A percentile compares a stretch with the other conserved stretches of the same genome.
Conservation (phyloP, 1,140 invertebrate genomes). For the Drosophila pseudoananassae region DNA sequence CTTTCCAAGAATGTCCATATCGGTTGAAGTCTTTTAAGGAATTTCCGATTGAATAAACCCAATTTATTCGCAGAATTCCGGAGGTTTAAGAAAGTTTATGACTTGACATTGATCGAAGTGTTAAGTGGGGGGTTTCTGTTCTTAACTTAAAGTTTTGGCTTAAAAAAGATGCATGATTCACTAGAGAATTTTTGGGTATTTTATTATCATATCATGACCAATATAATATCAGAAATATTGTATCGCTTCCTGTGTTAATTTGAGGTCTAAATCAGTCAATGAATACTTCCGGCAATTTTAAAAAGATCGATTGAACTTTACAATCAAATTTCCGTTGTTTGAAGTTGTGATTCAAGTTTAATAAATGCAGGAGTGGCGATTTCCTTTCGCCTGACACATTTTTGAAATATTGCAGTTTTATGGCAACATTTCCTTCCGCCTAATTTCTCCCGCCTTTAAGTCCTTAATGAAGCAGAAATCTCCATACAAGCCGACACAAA, state of each 20-base stretch:
- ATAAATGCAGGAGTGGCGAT: not conserved
- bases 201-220: not conserved
- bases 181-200: not conserved
- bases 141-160: not conserved
- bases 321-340: not conserved
- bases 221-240: not conserved
- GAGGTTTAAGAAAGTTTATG: slow-evolving; percentile 22
- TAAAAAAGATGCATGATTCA: not conserved
- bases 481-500: slow-evolving; percentile 50
- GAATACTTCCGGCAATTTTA: not conserved
- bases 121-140: not conserved
- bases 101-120: slow-evolving; percentile 11
- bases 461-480: slow-evolving; percentile 47
- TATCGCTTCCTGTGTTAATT: slow-evolving; percentile 9
- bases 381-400: slow-evolving; percentile 16
- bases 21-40: not conserved
- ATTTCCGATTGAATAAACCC: slow-evolving; percentile 6
- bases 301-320: not conserved
- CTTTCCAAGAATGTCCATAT: slow-evolving; percentile 27
- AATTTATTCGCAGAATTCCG: slow-evolving; percentile 14
- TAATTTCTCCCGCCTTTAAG: slow-evolving; percentile 21
- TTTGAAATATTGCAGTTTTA: not conserved
- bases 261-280: slow-evolving; percentile 10
- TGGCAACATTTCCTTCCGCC: slow-evolving; percentile 6
- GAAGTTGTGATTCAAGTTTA: slow-evolving; percentile 19